A percentile compares a stretch with the other conserved stretches of the same genome.
Evolutionary conservation across 2,113 vertebrate genomes (phyloP).

Genomic region (Halcyon malimbica): DNA sequence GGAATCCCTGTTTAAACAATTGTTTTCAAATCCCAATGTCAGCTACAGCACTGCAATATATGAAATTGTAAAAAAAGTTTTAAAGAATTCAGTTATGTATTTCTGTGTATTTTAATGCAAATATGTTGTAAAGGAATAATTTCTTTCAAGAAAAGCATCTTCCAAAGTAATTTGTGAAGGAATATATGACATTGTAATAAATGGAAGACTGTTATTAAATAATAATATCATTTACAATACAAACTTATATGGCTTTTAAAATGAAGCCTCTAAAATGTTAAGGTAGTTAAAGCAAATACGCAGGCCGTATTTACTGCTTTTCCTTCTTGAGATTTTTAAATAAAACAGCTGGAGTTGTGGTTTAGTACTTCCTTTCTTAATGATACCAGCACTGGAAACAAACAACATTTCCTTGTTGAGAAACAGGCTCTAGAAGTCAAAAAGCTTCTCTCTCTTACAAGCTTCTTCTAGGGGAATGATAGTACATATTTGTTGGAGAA

Average conservation of each 20-base stretch:
- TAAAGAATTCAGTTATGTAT: background rate
- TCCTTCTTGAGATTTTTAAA: background rate
- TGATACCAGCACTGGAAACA: background rate
- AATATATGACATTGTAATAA: background rate
- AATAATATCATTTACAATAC: background rate
- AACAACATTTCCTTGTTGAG: background rate
- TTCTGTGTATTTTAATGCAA: conserved; percentile 33
- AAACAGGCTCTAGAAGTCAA: background rate
- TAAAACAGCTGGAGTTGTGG: background rate
- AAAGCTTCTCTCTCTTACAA: background rate
- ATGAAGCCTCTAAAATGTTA: background rate
- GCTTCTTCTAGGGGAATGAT: background rate
- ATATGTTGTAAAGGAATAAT: background rate
- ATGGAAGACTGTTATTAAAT: background rate
- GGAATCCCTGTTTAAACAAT: background rate
- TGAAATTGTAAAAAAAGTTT: background rate
- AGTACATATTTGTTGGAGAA: background rate
- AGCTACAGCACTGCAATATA: background rate
- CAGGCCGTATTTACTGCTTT: background rate
- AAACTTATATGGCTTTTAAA: background rate
- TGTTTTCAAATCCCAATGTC: background rate
- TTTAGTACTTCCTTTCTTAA: background rate
- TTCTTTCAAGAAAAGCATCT: background rate
- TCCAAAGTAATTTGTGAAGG: background rate
- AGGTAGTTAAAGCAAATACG: background rate